Percentiles rank a stretch among this genome's conserved stretches.
Conservation (phyloP, 2,888 invertebrate species). For the Meteorus colon region DNA sequence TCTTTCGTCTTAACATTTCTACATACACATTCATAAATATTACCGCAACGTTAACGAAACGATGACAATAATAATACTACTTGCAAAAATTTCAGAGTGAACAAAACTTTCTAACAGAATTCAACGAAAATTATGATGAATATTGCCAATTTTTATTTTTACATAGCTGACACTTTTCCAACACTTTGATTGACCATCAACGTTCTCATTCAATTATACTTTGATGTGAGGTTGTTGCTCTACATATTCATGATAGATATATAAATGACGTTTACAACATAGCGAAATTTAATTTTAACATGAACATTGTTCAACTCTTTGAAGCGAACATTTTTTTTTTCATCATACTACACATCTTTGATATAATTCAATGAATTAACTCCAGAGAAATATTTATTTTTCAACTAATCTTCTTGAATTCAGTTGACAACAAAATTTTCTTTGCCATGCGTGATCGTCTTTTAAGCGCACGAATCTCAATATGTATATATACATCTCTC, state of each 20-base stretch:
- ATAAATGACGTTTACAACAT: no score
- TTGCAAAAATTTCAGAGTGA: background rate
- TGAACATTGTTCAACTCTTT: no score
- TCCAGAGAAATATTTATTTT: no score
- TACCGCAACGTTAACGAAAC: background rate
- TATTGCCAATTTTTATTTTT: background rate
- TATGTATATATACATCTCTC: slow-evolving; percentile 11
- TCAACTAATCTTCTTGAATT: background rate
- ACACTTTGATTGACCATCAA: no score
- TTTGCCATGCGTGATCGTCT: slow-evolving; percentile 20
- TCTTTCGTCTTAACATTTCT: background rate
- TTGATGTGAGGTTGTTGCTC: no score
- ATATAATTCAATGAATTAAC: no score
- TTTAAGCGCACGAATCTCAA: slow-evolving; percentile 12
- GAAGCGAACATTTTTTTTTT: no score
- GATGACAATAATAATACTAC: background rate
- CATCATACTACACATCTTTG: no score
- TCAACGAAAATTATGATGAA: background rate
- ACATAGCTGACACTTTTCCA: background rate
- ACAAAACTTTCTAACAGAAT: background rate
- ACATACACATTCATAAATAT: slow-evolving; percentile 3
- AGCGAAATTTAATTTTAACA: no score
- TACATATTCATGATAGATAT: no score
- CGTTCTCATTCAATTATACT: no score
- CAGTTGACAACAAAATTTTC: slow-evolving; percentile 25